These are phyloP conservation scores for Neogale vison DNA, from an alignment of 2,113 vertebrate species.

Conservation along the genomic window DNA sequence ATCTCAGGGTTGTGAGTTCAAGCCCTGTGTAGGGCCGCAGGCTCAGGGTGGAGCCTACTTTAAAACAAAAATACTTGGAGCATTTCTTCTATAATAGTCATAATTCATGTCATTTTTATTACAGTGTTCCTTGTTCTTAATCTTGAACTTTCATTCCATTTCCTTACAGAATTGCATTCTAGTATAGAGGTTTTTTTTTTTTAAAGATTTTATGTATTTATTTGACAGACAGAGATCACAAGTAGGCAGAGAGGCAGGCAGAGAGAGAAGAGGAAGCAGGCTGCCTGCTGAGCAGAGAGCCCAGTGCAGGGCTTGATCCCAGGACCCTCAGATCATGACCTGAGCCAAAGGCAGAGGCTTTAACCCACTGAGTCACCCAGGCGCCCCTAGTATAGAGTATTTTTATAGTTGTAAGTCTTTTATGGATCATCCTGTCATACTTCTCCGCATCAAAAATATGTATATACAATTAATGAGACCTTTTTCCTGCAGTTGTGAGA, in stretches of 20 bases:
- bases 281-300: no score
- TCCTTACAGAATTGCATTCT: neutral
- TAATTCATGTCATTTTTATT: neutral
- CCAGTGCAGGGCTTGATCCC: no score
- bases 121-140: neutral
- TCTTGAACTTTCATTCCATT: neutral
- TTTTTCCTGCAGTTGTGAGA: neutral
- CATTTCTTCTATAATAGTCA: neutral
- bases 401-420: conserved; percentile 25
- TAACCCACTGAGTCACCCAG: no score
- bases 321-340: no score
- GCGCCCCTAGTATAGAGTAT: neutral
- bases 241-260: no score
- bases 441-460: conserved; percentile 8
- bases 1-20: neutral
- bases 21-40: neutral
- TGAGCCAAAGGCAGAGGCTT: no score
- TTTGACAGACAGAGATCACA: no score
- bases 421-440: neutral
- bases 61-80: neutral
- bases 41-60: neutral
- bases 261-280: no score
- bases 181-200: no score
- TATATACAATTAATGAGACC: neutral
- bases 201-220: no score